Evolutionary conservation across 2,888 invertebrate species (phyloP).

Genomic region (Beris morrisii): DNA sequence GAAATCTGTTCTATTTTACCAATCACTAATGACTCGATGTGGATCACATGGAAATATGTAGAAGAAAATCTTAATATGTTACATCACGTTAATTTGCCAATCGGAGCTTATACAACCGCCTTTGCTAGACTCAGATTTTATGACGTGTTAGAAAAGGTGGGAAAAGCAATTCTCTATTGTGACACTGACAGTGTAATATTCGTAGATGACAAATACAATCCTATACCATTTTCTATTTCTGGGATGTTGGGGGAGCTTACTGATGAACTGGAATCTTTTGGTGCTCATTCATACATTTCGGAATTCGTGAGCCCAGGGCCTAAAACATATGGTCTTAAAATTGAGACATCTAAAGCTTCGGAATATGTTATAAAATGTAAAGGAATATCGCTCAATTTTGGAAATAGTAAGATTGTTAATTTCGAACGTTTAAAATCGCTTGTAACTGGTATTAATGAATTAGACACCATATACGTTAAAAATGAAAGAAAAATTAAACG

Average conservation of each 20-base stretch:
- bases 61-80: background rate
- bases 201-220: background rate
- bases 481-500: too few relatives aligned
- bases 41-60: slow-evolving; percentile 3
- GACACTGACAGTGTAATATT: slow-evolving; percentile 1
- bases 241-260: background rate
- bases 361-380: too few relatives aligned
- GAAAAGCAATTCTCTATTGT: background rate
- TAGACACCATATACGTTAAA: too few relatives aligned
- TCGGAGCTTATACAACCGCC: background rate
- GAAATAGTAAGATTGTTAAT: too few relatives aligned
- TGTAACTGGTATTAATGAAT: too few relatives aligned
- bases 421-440: too few relatives aligned
- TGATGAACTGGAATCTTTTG: background rate
- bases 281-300: too few relatives aligned
- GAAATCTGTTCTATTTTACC: background rate
- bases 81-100: background rate
- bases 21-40: background rate
- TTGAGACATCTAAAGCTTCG: too few relatives aligned
- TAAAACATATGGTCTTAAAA: too few relatives aligned
- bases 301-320: too few relatives aligned
- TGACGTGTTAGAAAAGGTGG: background rate
- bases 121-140: background rate
- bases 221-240: background rate
- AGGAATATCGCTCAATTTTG: too few relatives aligned